Evolutionary conservation across 2,113 vertebrate species (phyloP).

Genomic region (Bothrops jararaca): DNA sequence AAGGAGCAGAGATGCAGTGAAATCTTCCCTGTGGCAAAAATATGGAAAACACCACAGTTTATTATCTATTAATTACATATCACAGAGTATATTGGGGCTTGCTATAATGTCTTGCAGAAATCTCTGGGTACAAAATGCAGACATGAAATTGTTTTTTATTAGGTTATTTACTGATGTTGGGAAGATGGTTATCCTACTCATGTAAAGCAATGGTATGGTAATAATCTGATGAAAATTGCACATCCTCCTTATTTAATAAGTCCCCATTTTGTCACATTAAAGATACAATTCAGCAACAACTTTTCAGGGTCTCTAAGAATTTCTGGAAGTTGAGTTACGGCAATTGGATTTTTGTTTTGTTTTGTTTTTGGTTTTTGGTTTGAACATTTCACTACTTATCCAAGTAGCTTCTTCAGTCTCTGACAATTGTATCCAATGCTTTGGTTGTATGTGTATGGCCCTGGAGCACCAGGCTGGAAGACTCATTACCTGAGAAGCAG

Average conservation of each 20-base stretch:
- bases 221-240: neutral
- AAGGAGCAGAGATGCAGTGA: neutral
- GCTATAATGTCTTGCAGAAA: neutral
- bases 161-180: neutral
- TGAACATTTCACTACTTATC: neutral
- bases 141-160: neutral
- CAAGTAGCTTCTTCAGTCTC: neutral
- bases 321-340: neutral
- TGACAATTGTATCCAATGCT: neutral
- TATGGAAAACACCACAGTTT: neutral
- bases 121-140: neutral
- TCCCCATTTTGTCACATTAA: neutral
- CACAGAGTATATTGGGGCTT: neutral
- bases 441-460: neutral
- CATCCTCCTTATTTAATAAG: neutral
- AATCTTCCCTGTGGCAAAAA: neutral
- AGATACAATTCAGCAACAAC: neutral
- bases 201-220: neutral
- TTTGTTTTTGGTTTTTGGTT: neutral
- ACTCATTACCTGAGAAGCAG: neutral
- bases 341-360: neutral
- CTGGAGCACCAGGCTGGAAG: neutral
- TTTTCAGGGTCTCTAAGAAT: neutral
- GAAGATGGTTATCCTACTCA: neutral
- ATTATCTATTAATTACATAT: neutral